Conservation (phyloP, 2,113 vertebrate genomes). For the Podarcis muralis region DNA sequence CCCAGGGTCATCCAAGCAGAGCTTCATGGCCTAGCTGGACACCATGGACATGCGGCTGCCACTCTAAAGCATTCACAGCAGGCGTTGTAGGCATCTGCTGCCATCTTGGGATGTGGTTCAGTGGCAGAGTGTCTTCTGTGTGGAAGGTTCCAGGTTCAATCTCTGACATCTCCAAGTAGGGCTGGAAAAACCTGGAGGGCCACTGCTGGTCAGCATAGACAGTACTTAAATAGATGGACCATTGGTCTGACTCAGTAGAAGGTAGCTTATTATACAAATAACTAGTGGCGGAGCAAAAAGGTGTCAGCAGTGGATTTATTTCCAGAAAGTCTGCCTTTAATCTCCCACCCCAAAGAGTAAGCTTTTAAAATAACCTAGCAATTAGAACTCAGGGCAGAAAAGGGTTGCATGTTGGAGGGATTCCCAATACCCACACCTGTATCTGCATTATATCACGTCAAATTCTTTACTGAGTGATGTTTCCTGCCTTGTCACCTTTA, state of each 20-base stretch:
- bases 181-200: too few species aligned
- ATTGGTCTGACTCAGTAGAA: too few species aligned
- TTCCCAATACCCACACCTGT: conserved; percentile 57
- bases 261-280: too few species aligned
- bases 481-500: conserved; percentile 64
- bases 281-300: background rate
- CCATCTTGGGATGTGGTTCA: background rate
- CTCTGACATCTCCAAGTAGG: too few species aligned
- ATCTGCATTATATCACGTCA: conserved; percentile 63
- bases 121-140: too few species aligned
- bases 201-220: too few species aligned
- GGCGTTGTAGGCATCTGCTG: background rate
- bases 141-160: too few species aligned
- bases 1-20: too few species aligned
- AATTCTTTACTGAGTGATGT: conserved; percentile 64
- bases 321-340: background rate
- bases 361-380: conserved; percentile 42
- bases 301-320: background rate
- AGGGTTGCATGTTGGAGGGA: conserved; percentile 39
- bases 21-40: background rate
- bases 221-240: too few species aligned
- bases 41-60: background rate
- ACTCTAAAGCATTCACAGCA: background rate
- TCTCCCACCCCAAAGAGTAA: conserved; percentile 8
- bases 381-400: conserved; percentile 46